Percentiles rank a stretch among this genome's conserved stretches.
Evolutionary conservation across 2,113 vertebrate genomes (phyloP).

Genomic region (Chlamydotis undulata): DNA sequence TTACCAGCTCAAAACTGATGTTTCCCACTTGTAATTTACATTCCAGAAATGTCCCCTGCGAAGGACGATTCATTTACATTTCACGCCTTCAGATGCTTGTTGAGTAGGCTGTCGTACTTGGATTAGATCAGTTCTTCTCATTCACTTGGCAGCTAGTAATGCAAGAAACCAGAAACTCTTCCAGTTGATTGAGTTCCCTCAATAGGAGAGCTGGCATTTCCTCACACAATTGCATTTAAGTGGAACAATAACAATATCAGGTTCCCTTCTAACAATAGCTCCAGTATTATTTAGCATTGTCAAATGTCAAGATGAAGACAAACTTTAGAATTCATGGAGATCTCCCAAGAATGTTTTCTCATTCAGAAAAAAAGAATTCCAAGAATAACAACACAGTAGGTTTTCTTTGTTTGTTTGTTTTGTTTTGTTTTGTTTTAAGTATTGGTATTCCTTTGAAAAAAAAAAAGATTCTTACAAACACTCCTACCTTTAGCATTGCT

Average conservation of each 20-base stretch:
- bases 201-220: slow-evolving; percentile 47
- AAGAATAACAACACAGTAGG: neutral
- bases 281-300: slow-evolving; percentile 40
- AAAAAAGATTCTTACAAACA: neutral
- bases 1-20: neutral
- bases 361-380: neutral
- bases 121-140: slow-evolving; percentile 56
- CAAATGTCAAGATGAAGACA: slow-evolving; percentile 38
- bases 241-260: slow-evolving; percentile 69
- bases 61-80: slow-evolving; percentile 55
- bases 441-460: neutral
- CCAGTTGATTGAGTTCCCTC: slow-evolving; percentile 50
- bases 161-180: slow-evolving; percentile 65
- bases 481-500: neutral
- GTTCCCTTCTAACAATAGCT: slow-evolving; percentile 65
- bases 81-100: slow-evolving; percentile 25
- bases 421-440: neutral
- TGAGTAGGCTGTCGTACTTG: slow-evolving; percentile 48
- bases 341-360: slow-evolving; percentile 49
- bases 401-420: neutral
- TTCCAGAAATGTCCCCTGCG: slow-evolving; percentile 8
- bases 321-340: slow-evolving; percentile 44
- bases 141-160: slow-evolving; percentile 41
- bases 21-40: neutral
- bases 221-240: slow-evolving; percentile 22